Evolutionary conservation across 1,140 invertebrate species (phyloP), one percentile per base, ranked within the genome.

Genomic region (Drosophila ercepeae): DNA sequence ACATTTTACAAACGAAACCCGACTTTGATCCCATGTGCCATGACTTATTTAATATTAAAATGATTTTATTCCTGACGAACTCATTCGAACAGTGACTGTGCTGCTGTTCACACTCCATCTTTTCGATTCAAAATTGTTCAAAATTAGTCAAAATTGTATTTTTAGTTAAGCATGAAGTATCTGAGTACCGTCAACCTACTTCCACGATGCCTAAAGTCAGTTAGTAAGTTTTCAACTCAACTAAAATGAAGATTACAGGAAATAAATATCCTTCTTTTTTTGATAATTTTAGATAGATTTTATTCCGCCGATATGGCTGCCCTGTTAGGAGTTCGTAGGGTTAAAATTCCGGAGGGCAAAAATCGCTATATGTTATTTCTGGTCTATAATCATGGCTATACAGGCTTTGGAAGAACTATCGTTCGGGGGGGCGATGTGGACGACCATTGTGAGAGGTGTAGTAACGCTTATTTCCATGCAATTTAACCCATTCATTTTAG

Each of bases 331-430:
- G 1, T 57, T 16, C 46, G 41, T 0, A 53, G 60, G 39, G 59
- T 81, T 41, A 3, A 45, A 6, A 59, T 84, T 1, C 7, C 18
- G 0, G 49, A 77, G 0, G 81, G 81, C 2, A 14, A 46, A 16
- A 44, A 42, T 42, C 48, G 41, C 11, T 88, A 74, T 59, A 45
- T 68, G 25, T 61, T 68, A 25, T 36, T 81, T 0, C 25, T 53
- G 5, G 36, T 81, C 8, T 60, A 88, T 11, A 57, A 63, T 7
- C 82, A 88, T 34, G 77, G 83, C 0, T 55, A 53, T 4, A 58
- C 68, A 0, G 16, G 29, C 0, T 51, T 59, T 5, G 53, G 55
- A 8, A 65, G 50, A 14, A 77, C 74, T 0, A 60, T 88, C 7
- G 25, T 88, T 0, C 64, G 77, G 1, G 82, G 63, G 0, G 23